These are phyloP conservation scores for Poeciliopsis turneri DNA, from an alignment of 2,797 vertebrate species.

Conservation along the genomic window DNA sequence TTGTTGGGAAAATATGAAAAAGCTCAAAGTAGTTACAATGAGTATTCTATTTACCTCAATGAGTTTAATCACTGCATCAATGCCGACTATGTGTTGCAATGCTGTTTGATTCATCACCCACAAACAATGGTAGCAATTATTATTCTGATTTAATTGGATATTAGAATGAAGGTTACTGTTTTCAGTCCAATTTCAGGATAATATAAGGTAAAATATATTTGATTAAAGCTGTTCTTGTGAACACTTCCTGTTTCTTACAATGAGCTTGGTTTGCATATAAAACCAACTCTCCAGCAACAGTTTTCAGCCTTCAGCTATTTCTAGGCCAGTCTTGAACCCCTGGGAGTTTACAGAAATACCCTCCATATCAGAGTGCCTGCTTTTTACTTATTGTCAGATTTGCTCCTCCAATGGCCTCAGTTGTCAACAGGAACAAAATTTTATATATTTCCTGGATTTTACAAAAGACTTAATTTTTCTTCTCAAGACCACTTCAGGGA, in stretches of 20 bases:
- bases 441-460: slow-evolving; percentile 43
- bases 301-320: slow-evolving; percentile 84
- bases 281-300: slow-evolving; percentile 74
- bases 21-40: slow-evolving; percentile 17
- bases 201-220: slow-evolving; percentile 60
- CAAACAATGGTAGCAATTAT: slow-evolving; percentile 46
- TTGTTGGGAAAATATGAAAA: no score
- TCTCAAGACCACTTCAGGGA: neutral
- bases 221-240: slow-evolving; percentile 60
- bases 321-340: slow-evolving; percentile 75
- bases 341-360: slow-evolving; percentile 82
- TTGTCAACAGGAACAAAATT: slow-evolving; percentile 70
- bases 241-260: slow-evolving; percentile 64
- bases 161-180: slow-evolving; percentile 66
- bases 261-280: slow-evolving; percentile 79
- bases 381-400: slow-evolving; percentile 66
- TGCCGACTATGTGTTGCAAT: slow-evolving; percentile 48
- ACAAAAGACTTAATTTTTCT: slow-evolving; percentile 41
- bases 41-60: slow-evolving; percentile 29
- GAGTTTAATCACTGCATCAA: slow-evolving; percentile 49
- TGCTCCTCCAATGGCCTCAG: slow-evolving; percentile 72
- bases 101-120: slow-evolving; percentile 43
- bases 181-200: slow-evolving; percentile 66
- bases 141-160: slow-evolving; percentile 52
- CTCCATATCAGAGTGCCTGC: slow-evolving; percentile 70